Percentiles rank a stretch among this genome's conserved stretches.
Evolutionary conservation across 1,140 invertebrate species (phyloP).

Genomic region (Drosophila sproati): DNA sequence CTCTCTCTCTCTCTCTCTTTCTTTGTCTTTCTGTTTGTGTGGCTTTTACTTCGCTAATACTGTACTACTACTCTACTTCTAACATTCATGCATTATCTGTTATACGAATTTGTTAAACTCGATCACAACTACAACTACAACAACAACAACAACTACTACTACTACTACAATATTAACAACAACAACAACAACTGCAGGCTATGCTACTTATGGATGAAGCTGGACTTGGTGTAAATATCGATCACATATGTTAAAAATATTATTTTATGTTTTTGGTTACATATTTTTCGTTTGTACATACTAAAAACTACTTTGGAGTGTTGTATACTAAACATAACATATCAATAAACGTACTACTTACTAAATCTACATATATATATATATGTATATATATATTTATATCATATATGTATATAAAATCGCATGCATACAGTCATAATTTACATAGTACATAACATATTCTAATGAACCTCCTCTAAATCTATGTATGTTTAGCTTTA

Average conservation of each 20-base stretch:
- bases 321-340: conserved; percentile 38
- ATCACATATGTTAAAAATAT: conserved; percentile 69
- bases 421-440: conserved; percentile 62
- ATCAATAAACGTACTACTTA: conserved; percentile 28
- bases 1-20: conserved; percentile 45
- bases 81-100: conserved; percentile 75
- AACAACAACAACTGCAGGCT: conserved; percentile 87
- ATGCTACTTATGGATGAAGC: conserved; percentile 96
- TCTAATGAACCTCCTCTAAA: neutral
- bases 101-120: conserved; percentile 68
- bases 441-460: conserved; percentile 9
- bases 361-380: conserved; percentile 20
- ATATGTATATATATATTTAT: conserved; percentile 22
- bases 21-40: conserved; percentile 30
- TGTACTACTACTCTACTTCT: conserved; percentile 49
- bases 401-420: conserved; percentile 19
- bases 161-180: conserved; percentile 46
- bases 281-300: conserved; percentile 13
- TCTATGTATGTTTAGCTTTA: conserved; percentile 8
- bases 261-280: conserved; percentile 46
- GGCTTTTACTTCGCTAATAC: conserved; percentile 39
- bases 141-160: conserved; percentile 40
- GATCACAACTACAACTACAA: conserved; percentile 69
- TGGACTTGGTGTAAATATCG: conserved; percentile 93
- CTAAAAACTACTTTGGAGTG: conserved; percentile 23